Evolutionary conservation across 2,888 invertebrate species (phyloP).

Genomic region (Eretmocerus hayati): DNA sequence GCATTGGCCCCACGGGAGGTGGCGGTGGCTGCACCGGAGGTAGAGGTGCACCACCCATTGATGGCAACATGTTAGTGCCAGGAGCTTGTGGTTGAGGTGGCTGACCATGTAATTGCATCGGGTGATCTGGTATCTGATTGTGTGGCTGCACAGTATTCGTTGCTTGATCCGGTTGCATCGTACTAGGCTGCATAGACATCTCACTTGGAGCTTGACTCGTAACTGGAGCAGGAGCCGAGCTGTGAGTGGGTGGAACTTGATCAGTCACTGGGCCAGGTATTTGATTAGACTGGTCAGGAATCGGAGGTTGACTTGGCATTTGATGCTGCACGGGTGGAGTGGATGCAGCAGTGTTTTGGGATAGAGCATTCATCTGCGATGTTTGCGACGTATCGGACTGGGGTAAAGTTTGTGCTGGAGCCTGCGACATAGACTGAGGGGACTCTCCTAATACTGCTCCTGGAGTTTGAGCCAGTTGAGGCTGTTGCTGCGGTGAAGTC

Average conservation of each 20-base stretch:
- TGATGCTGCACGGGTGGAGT: constrained; percentile 12
- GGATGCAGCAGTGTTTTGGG: constrained; percentile 29
- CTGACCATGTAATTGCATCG: constrained; percentile 23
- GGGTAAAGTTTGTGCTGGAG: constrained; percentile 27
- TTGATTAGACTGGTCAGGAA: constrained; percentile 30
- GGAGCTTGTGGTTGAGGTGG: constrained; percentile 21
- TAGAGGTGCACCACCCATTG: constrained; percentile 16
- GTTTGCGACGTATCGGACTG: constrained; percentile 14
- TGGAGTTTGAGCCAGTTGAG: constrained; percentile 23
- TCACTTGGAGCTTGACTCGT: constrained; percentile 26
- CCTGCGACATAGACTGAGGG: constrained; percentile 25
- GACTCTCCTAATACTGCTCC: constrained; percentile 24
- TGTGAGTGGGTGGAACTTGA: constrained; percentile 26
- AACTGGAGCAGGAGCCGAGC: constrained; percentile 24
- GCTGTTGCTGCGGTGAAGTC: constrained; percentile 13
- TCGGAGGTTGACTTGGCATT: constrained; percentile 23
- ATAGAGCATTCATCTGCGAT: constrained; percentile 29
- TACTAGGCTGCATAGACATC: constrained; percentile 23
- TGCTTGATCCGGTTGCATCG: constrained; percentile 20
- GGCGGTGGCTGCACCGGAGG: constrained; percentile 24
- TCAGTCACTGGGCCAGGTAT: constrained; percentile 22
- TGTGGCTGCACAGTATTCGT: constrained; percentile 8
- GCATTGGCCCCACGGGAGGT: constrained; percentile 31
- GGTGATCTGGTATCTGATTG: constrained; percentile 23
- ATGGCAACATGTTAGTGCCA: not conserved